Base-by-base conservation (phyloP, 35 echinoderm and acorn worm species). In the Anneissia japonica region DNA sequence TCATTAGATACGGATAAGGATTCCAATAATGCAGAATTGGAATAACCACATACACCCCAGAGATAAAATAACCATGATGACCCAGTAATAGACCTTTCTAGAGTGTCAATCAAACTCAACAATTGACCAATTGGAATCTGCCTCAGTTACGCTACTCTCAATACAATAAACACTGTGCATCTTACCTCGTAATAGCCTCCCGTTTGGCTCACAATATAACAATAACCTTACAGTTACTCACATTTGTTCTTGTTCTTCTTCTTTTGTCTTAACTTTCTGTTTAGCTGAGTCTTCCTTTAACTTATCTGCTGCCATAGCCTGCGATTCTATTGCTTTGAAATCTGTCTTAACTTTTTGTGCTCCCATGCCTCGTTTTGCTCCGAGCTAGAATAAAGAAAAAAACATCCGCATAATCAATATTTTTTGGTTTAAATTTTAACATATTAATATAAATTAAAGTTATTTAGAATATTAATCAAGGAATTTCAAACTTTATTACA, bases 311-410 rank as follows among this genome's bases (percentile, higher is more conserved):
- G 94, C 89, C 46, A 87, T 83, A 23, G 96, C 96, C 14, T 90
- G 85, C 0, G 96, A 94, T 75, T 99, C 96, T 16, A 99, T 88
- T 40, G 91, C 96, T 37, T 93, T 92, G 90, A 99, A 99, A 83
- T 99, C 93, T 21, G 89, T 86, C 46, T 93, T 99, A 72, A 99
- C 96, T 76, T 99, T 99, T 76, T 99, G 96, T 32, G 96, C 96
- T 64, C 87, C 87, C 0, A 99, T 80, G 37, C 88, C 75, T 75
- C 94, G 94, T 81, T 91, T 99, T 2, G 86, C 92, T 74, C 96
- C 96, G 76, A 99, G 96, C 96, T 99, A 39, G 31, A 45, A 35
- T 21, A 38, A 12, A 81, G 73, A 4, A 32, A 85, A 38, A 21
- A 36, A 5, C n/a, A n/a, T n/a, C n/a, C n/a, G n/a, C n/a, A n/a